Conservation (phyloP, 2,113 vertebrate species). For the Haemorhous mexicanus region DNA sequence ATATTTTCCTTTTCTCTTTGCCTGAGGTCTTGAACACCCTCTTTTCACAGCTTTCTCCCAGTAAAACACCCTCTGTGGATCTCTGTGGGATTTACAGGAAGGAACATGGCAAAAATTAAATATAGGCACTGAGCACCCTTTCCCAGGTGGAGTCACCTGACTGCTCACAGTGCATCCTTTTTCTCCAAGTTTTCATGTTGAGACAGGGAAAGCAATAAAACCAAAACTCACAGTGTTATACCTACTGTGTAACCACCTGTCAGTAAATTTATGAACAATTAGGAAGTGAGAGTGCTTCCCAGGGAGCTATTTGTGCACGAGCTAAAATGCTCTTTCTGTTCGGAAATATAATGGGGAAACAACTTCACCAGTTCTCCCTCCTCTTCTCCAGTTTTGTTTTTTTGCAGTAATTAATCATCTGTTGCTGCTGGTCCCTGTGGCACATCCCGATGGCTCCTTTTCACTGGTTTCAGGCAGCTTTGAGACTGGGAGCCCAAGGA, state of each 20-base stretch:
- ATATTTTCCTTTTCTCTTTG: not conserved
- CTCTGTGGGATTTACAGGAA: not conserved
- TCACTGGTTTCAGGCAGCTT: not conserved
- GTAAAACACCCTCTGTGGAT: not conserved
- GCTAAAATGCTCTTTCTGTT: slow-evolving; percentile 70
- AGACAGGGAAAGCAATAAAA: slow-evolving; percentile 66
- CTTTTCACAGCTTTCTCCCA: not conserved
- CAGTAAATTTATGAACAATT: slow-evolving; percentile 83
- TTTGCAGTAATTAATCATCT: slow-evolving; percentile 65
- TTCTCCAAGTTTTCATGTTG: slow-evolving; percentile 48
- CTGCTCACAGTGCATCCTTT: not conserved
- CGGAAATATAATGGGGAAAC: slow-evolving; percentile 66
- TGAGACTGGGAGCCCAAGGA: not conserved
- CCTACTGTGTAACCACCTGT: slow-evolving; percentile 79
- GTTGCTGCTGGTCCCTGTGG: not conserved
- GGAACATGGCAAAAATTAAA: not conserved
- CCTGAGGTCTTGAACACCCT: not conserved
- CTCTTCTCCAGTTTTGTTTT: slow-evolving; percentile 22
- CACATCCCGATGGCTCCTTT: fast-evolving
- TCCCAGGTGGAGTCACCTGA: not conserved
- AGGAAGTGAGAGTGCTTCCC: slow-evolving; percentile 76
- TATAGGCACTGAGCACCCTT: not conserved
- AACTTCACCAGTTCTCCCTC: slow-evolving; percentile 31
- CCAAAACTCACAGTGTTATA: slow-evolving; percentile 58
- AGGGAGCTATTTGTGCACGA: slow-evolving; percentile 71